Base-by-base conservation (phyloP, 2,888 invertebrate genomes). In the Mesochorus sp. region DNA sequence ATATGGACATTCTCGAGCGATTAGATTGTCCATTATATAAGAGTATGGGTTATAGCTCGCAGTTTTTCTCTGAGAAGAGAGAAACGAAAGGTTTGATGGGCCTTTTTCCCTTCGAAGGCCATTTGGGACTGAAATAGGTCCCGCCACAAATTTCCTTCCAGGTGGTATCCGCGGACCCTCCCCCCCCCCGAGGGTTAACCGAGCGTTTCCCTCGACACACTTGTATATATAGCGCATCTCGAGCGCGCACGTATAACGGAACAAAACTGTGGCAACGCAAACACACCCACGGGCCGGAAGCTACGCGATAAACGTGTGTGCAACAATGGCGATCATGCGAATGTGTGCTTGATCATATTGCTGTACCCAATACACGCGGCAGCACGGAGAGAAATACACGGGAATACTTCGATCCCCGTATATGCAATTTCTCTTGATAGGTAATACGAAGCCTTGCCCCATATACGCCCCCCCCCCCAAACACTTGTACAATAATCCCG, bases 111-210 rank as follows among this genome's bases (percentile, higher is more conserved):
- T 19, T 47, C 1, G 47, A 19, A 47, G 47, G 12, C 17, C 6
- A 8, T 4, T 2, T 4, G 47, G 21, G 19, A 12, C 6, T 6
- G 68, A 26, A 34, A 62, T 14, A 14, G 3, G 6, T 47, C 34
- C 24, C n/a, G 55, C 57, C 72, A 44, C 53, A 66, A 61, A 59
- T 49, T 62, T 57, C 47, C 64, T 64, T 51, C 24, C 17, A 47
- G 17, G 34, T 21, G 21, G 0, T 51, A 47, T 70, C 64, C 42
- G 24, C 28, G 31, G n/a, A 51, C 37, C 31, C 37, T 19, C 57
- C 67, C 49, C n/a, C n/a, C n/a, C n/a, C n/a, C n/a, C n/a, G n/a
- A n/a, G n/a, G 76, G 76, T 72, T 76, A 79, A 80, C 76, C 78
- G 53, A 21, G 51, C 81, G 76, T 71, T 77, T 67, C 61, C 80